Conservation (phyloP, 2,113 vertebrate genomes). For the Spheniscus mendiculus region DNA sequence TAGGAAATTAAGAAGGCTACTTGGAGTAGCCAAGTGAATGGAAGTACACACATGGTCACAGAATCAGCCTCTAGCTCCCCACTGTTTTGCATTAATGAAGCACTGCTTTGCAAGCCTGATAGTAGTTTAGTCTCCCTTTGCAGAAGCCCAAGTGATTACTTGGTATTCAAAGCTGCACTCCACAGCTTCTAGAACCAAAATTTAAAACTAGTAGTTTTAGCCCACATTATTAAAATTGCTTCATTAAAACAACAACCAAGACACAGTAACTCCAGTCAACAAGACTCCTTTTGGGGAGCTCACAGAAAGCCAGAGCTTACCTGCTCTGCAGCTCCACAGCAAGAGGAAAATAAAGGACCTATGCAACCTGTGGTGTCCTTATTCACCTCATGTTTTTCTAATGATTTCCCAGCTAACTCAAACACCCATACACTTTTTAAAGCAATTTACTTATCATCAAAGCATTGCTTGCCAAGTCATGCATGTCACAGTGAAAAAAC, state of each 20-base stretch:
- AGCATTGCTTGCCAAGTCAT: neutral
- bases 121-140: neutral
- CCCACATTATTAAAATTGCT: neutral
- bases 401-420: neutral
- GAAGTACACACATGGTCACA: neutral
- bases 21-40: neutral
- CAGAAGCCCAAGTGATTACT: neutral
- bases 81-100: neutral
- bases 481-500: neutral
- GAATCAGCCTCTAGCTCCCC: neutral
- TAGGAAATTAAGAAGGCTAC: neutral
- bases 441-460: neutral
- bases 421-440: neutral
- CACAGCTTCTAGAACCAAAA: neutral
- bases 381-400: neutral
- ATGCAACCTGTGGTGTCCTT: neutral
- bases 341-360: neutral
- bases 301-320: neutral
- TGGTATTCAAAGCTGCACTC: neutral
- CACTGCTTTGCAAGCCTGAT: neutral
- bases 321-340: neutral
- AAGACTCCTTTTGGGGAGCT: neutral
- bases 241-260: neutral
- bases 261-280: neutral
- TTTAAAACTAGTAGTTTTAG: neutral